Conservation (phyloP, 2,797 vertebrate species). For the Paratrypauchen microcephalus region DNA sequence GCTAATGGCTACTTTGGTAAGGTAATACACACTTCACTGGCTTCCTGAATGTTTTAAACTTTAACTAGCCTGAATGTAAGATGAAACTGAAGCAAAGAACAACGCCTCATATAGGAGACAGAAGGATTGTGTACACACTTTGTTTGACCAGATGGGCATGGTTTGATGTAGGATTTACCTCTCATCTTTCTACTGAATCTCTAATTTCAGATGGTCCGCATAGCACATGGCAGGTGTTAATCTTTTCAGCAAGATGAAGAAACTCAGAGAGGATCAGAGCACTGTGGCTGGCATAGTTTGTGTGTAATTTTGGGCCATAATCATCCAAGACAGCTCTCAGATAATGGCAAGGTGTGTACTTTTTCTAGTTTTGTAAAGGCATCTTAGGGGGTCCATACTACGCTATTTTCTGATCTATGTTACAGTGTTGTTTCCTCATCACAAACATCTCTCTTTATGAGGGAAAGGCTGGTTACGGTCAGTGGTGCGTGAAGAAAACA, state of each 20-base stretch:
- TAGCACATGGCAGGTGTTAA: conserved; percentile 47
- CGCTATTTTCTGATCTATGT: too few species aligned
- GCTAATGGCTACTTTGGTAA: neutral
- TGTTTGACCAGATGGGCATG: conserved; percentile 8
- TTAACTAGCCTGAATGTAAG: conserved; percentile 26
- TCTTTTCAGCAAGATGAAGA: conserved; percentile 47
- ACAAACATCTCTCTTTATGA: conserved; percentile 16
- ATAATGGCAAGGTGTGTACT: conserved; percentile 50
- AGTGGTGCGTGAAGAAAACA: conserved; percentile 43
- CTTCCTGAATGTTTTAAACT: neutral
- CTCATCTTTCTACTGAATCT: conserved; percentile 11
- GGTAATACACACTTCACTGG: neutral
- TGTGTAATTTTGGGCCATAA: conserved; percentile 58
- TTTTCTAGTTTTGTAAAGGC: conserved; percentile 49
- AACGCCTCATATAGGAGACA: conserved; percentile 9
- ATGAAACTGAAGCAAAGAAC: conserved; percentile 8
- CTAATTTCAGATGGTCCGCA: conserved; percentile 37
- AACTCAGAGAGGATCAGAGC: conserved; percentile 44
- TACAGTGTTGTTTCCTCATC: too few species aligned
- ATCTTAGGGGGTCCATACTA: conserved; percentile 26
- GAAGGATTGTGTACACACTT: neutral
- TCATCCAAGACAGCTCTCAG: conserved; percentile 42
- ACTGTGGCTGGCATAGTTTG: conserved; percentile 50
- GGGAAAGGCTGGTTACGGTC: conserved; percentile 11
- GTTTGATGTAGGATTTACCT: conserved; percentile 18